Percentiles rank a stretch among this genome's conserved stretches.
Evolutionary conservation across 2,113 vertebrate species (phyloP).

Genomic region (Gadus chalcogrammus): DNA sequence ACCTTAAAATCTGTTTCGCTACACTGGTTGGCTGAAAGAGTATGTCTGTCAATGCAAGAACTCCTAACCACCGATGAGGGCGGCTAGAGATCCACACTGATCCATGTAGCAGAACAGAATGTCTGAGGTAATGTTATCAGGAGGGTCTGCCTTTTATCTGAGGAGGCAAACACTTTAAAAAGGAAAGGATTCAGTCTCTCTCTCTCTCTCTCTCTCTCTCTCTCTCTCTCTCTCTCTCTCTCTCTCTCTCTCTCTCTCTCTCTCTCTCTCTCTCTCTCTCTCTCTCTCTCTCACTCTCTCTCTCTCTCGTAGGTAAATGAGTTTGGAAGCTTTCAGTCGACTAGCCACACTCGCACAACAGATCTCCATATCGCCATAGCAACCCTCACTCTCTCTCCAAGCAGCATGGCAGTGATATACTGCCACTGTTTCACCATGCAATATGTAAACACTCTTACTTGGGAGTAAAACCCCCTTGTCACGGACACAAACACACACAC

Average conservation of each 20-base stretch:
- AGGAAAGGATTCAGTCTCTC: too few species aligned
- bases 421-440: background rate
- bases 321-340: too few species aligned
- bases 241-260: background rate
- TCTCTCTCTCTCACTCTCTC: conserved; percentile 4
- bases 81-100: too few species aligned
- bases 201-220: background rate
- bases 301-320: too few species aligned
- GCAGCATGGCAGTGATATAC: conserved; percentile 17
- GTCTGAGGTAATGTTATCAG: too few species aligned
- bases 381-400: conserved; percentile 10
- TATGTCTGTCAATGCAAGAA: too few species aligned
- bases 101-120: too few species aligned
- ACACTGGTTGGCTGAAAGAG: too few species aligned
- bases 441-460: conserved; percentile 27
- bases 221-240: conserved; percentile 5
- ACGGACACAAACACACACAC: conserved; percentile 5
- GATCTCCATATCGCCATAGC: conserved; percentile 22
- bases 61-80: too few species aligned
- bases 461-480: conserved; percentile 34
- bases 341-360: conserved; percentile 1
- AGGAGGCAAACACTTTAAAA: too few species aligned
- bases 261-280: background rate
- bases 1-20: too few species aligned
- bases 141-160: too few species aligned